Evolutionary conservation across 37 sponge, comb jelly and placozoan species (phyloP), one percentile per base, ranked within the genome.

Genomic region (Beroe forskalii): DNA sequence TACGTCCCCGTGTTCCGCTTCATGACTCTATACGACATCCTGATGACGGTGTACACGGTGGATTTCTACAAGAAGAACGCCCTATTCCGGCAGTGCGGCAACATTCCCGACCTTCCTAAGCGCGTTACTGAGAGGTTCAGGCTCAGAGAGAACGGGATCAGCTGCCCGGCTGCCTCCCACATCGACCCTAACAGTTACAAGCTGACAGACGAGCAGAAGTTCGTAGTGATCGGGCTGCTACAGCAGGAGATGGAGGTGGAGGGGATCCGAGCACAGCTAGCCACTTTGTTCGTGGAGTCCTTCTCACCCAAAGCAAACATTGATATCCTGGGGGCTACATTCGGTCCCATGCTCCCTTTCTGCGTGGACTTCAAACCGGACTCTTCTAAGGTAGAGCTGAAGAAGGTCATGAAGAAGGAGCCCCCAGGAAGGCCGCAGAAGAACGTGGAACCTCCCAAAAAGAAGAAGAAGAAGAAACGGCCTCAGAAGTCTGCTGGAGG

Each of bases 171-270:
- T 32, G 20, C 39, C 72, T 14, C 19, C 38, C 27, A 32, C 19
- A 69, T 69, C 27, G 32, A 32, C 38, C 72, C 27, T 1, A 28
- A 31, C 19, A 32, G 32, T 17, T 2, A 32, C 38, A 69, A 17
- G 32, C 17, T 69, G 38, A 69, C 72, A 2, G 32, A 32, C 37
- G 72, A 69, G 72, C 72, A 69, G 38, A 69, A 69, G 38, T 69
- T 32, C 32, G 39, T 17, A 3, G 72, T 69, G 19, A 36, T 69
- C 39, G 72, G 72, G 4, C 1, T 69, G 37, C 72, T 69, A 1
- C 36, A 36, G 27, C 72, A 69, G 72, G 9, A 1, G 8, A 69
- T 37, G 0, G 32, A 69, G 9, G 4, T 69, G 4, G 72, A 35
- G 17, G 32, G 19, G 0, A 69, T 69, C 72, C 27, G 38, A 17